Conservation (phyloP, 2,888 invertebrate genomes). For the Meloe dianella region DNA sequence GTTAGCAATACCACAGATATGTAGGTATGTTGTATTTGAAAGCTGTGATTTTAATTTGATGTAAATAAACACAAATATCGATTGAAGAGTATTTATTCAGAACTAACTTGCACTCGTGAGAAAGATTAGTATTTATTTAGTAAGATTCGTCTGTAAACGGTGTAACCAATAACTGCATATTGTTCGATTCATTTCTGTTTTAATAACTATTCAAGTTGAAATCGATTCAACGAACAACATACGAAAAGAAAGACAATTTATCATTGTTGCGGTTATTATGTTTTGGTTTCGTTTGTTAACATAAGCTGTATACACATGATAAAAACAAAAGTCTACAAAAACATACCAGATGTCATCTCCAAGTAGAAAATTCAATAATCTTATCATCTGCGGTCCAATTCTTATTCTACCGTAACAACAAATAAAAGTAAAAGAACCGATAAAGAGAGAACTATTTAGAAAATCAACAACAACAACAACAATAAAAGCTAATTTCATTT, state of each 20-base stretch:
- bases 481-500: not conserved
- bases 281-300: not conserved
- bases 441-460: not conserved
- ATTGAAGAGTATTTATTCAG: not conserved
- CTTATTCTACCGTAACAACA: not conserved
- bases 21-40: not conserved
- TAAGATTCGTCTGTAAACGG: too few relatives aligned
- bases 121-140: too few relatives aligned
- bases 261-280: not conserved
- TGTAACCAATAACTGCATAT: too few relatives aligned
- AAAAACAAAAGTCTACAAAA: not conserved
- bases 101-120: too few relatives aligned
- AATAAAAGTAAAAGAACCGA: not conserved
- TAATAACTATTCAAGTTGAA: not conserved
- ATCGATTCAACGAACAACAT: not conserved
- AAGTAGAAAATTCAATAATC: slow-evolving; percentile 7
- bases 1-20: not conserved
- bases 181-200: too few relatives aligned
- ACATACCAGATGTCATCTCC: not conserved
- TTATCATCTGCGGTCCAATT: not conserved
- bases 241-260: not conserved
- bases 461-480: not conserved
- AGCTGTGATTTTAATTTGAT: not conserved
- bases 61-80: not conserved
- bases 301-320: not conserved